Base-by-base conservation (phyloP, 1,140 invertebrate species). In the Lepidostoma basale region DNA sequence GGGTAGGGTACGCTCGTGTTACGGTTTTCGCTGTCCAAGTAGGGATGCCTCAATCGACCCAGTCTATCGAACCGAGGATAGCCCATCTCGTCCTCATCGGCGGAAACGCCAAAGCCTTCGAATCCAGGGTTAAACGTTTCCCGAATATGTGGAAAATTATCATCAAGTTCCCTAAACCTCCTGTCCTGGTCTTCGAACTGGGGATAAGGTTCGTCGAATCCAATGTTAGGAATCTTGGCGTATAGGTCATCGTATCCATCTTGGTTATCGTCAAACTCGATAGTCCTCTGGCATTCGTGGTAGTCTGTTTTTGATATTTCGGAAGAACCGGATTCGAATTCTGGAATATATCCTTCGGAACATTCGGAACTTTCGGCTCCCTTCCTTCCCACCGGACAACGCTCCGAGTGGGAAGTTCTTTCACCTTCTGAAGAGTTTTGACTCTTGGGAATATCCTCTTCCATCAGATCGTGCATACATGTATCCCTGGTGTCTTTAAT, bases 291-390 rank as follows among this genome's bases (percentile, higher is more conserved):
- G 62, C 78, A 80, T 69, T 82, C 77, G 70, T 82, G 80, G 42
- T 78, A 81, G 72, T 82, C 81, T 23, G 74, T 79, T 74, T 86
- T 86, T 1, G 85, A 86, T 62, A 85, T 78, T 78, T 87, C 85
- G 3, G 85, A 86, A 20, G 85, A 86, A 4, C 84, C 84, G 3
- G 87, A 89, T 75, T 88, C 87, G 6, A 87, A 84, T 76, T 88
- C 88, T 3, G 87, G 87, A 56, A 87, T 76, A 74, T 89, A 89
- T 45, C 87, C 88, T 71, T 89, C 88, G 0, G 85, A 87, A 73
- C 85, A 87, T 75, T 87, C 85, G 0, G 85, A 86, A 68, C 85
- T 87, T 68, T 87, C 85, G 67, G 77, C 66, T 68, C 78, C 68
- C 73, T 77, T 68, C 18, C 73, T 73, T 0, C 76, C 77, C 3